Conservation (phyloP, 1,140 invertebrate genomes). For the Sarcophaga bullata region DNA sequence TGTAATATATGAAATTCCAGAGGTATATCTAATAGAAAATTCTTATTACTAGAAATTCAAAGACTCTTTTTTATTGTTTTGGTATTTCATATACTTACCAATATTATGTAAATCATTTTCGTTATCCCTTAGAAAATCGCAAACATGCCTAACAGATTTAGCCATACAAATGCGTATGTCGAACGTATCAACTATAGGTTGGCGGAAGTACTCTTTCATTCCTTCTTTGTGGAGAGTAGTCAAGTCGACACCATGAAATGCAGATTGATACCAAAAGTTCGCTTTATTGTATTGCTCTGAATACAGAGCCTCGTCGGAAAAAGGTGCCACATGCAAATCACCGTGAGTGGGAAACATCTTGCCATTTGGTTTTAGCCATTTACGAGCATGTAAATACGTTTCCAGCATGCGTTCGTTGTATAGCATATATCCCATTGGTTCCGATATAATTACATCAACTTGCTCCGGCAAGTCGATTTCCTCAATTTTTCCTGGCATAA, state of each 20-base stretch:
- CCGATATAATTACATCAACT: constrained; percentile 98
- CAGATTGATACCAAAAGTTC: constrained; percentile 98
- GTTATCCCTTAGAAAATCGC: constrained; percentile 93
- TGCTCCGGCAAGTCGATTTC: constrained; percentile 95
- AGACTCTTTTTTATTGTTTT: neutral
- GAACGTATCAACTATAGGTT: constrained; percentile 99
- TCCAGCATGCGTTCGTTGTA: constrained; percentile 99
- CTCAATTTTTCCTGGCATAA: constrained; percentile 98
- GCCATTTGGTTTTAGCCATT: constrained; percentile 93
- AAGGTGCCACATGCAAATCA: constrained; percentile 97
- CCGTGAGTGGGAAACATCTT: constrained; percentile 97
- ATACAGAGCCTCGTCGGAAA: constrained; percentile 96
- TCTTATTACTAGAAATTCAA: neutral
- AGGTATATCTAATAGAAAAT: constrained; percentile 79
- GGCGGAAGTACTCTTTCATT: constrained; percentile 97
- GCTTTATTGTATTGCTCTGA: constrained; percentile 99
- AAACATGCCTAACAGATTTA: constrained; percentile 92
- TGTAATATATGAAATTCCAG: constrained; percentile 93
- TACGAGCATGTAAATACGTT: constrained; percentile 98
- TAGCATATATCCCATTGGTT: constrained; percentile 99
- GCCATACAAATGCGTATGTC: constrained; percentile 97
- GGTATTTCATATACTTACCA: constrained; percentile 66
- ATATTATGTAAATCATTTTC: constrained; percentile 96
- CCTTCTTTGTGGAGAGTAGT: constrained; percentile 90
- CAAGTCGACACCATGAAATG: constrained; percentile 98